Evolutionary conservation across 2,113 vertebrate species (phyloP), one percentile per base, ranked within the genome.

Genomic region (Myiozetetes cayanensis): DNA sequence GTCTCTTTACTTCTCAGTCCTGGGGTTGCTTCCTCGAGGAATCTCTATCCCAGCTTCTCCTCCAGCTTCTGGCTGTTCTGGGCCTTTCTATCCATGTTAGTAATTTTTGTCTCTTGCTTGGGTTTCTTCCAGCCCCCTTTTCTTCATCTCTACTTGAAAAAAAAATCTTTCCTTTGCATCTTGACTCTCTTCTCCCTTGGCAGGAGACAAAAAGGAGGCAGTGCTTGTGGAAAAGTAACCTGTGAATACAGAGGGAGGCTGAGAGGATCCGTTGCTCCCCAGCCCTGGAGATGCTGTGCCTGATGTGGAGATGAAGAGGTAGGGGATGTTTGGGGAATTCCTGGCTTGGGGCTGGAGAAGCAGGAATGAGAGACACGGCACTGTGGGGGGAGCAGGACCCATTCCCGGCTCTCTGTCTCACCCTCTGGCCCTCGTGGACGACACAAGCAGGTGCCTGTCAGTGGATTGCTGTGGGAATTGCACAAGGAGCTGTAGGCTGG

Each of bases 401-500:
- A 55, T 63, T 80, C 39, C 80, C 59, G 5, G 41, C 79, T 93
- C 66, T 44, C 71, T 97, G 89, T 71, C 79, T 93, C 70, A 3
- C 66, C 55, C 80, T 6, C 10, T 73, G 90, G 77, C 91, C 80
- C 68, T 33, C 39, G 49, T 0, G 21, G 87, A 61, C 5, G 2
- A 75, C 0, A 91, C 93, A 67, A 56, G 88, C 94, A 96, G 93
- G 92, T 92, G 92, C 93, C 92, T 58, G 93, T 83, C 22, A 35
- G 82, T 92, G 93, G 23, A 14, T 61, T 86, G 90, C 93, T 90
- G 85, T 76, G 90, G 89, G 43, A 75, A 88, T 94, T 95, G 93
- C 93, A 92, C 92, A 96, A 96, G 93, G 87, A 87, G 33, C 92
- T 94, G 94, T 82, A 86, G 93, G 92, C 96, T 97, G 93, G 86